Evolutionary conservation across 2,888 invertebrate genomes (phyloP), one percentile per base, ranked within the genome.

Genomic region (Hartigia nigra): DNA sequence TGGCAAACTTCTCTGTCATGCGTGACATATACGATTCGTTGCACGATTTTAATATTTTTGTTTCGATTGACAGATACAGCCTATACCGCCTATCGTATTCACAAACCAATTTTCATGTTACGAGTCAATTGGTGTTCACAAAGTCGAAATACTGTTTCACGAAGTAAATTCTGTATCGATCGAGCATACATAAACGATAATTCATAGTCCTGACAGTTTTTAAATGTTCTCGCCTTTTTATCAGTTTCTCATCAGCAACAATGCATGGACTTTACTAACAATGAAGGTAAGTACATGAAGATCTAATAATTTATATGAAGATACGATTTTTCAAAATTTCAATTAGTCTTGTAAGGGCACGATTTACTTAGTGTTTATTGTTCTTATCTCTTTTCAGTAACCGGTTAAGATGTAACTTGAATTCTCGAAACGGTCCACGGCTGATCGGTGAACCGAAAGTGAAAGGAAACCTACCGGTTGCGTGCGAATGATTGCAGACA

Each of bases 381-480:
- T 35, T 3, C 9, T 3, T 35, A 4, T 12, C 1, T 39, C 23
- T 23, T 55, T 23, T 5, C 39, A 23, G 2, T 55, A 55, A 55
- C 39, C 23, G 2, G 0, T 55, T 23, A 55, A 14, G 23, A 23
- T 23, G 14, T 23, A 55, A 55, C 2, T 23, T 14, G 39, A 55
- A 23, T 55, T 23, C 9, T 55, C 39, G 5, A 5, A 23, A 23
- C 5, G 39, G 1, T 23, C 23, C 39, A 55, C 39, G 39, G 23
- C 23, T 23, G 2, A 55, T 55, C 23, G 14, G 23, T 23, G 23
- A 55, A 23, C 72, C 69, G 77, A 82, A 84, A 84, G 86, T 83
- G 85, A 86, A 86, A 86, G 83, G 78, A 69, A 55, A 84, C 83
- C 78, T 86, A 86, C 85, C 86, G 79, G 76, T 79, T 76, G 77